Evolutionary conservation across 1,140 invertebrate genomes (phyloP).

Genomic region (Oscheius sp.): DNA sequence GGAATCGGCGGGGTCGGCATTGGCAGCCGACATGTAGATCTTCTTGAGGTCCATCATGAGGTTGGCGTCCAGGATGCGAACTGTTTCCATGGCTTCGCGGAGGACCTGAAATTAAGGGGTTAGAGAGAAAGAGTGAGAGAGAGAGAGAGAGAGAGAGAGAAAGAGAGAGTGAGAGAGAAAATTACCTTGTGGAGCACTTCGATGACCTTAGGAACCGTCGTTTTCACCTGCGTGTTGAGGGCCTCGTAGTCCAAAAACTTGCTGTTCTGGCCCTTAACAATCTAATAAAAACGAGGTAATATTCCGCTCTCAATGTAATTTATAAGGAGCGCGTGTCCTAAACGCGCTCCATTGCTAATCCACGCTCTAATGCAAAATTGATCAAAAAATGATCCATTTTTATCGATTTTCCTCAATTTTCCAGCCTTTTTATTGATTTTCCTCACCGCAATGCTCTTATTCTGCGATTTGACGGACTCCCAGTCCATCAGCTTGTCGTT

Average conservation of each 20-base stretch:
- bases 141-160: neutral
- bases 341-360: no score
- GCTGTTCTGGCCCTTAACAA: conserved; percentile 11
- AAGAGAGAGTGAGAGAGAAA: neutral
- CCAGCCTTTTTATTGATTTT: neutral
- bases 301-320: no score
- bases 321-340: no score
- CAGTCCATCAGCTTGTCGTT: conserved; percentile 35
- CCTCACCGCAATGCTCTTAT: conserved; percentile 13
- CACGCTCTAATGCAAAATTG: neutral
- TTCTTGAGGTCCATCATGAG: conserved; percentile 14
- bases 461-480: conserved; percentile 14
- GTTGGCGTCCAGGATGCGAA: neutral
- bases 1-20: neutral
- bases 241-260: conserved; percentile 23
- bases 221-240: conserved; percentile 22
- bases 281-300: no score
- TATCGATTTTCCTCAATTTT: neutral
- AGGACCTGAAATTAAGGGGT: conserved; percentile 22
- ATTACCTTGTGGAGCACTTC: conserved; percentile 16
- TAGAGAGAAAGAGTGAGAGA: neutral
- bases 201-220: conserved; percentile 27
- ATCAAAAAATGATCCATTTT: neutral
- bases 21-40: neutral
- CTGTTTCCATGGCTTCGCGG: conserved; percentile 17